phyloP scores from a whole-genome alignment of 1,140 invertebrate species.

The Himalopsyche phryganea region DNA sequence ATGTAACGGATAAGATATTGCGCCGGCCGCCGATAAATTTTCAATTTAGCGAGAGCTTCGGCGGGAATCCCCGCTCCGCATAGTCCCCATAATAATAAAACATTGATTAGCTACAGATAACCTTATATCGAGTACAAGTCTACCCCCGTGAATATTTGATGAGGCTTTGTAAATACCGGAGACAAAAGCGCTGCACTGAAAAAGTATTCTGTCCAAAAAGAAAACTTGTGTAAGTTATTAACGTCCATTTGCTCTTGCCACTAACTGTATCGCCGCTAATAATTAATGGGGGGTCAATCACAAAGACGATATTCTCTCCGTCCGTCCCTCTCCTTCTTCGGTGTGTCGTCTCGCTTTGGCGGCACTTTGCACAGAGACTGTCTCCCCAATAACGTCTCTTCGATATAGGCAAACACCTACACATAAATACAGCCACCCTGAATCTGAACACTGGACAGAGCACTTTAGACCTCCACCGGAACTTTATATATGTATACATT shows the following conservation, averaged over 20 bases:
- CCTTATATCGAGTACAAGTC: conserved; percentile 14
- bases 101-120: conserved; percentile 33
- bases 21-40: conserved; percentile 24
- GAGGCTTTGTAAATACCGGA: conserved; percentile 26
- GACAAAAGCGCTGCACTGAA: conserved; percentile 27
- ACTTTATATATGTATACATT: too few species aligned
- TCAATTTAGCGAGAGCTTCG: conserved; percentile 23
- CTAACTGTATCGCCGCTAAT: conserved; percentile 50
- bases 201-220: conserved; percentile 39
- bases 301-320: conserved; percentile 47
- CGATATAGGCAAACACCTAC: conserved; percentile 1
- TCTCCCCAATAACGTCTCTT: conserved; percentile 10
- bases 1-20: conserved; percentile 18
- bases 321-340: conserved; percentile 37
- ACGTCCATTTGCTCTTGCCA: conserved; percentile 40
- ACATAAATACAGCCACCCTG: conserved; percentile 5
- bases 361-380: not conserved
- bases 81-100: conserved; percentile 31
- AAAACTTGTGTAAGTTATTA: conserved; percentile 40
- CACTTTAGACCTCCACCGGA: too few species aligned
- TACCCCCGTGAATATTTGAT: conserved; percentile 28
- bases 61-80: conserved; percentile 10
- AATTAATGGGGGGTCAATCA: conserved; percentile 56
- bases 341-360: conserved; percentile 17
- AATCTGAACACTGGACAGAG: conserved; percentile 3